These are phyloP conservation scores for Whitmania pigra DNA, from an alignment of 1,140 invertebrate genomes.

Conservation along the genomic window DNA sequence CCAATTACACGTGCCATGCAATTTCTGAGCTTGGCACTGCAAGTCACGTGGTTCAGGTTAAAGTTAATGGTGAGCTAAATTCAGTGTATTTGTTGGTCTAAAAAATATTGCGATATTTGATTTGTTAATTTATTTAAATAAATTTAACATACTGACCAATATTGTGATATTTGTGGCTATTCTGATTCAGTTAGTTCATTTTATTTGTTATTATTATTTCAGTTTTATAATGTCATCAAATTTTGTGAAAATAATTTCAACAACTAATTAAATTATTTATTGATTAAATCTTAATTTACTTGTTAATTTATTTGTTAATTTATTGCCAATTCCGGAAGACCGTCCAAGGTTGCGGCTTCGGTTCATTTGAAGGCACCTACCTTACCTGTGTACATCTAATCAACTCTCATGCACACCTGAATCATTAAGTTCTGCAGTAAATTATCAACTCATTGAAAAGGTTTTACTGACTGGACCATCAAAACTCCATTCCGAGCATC, in stretches of 20 bases:
- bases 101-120: neutral
- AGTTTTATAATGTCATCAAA: too few relatives aligned
- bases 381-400: conserved; percentile 1
- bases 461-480: too few relatives aligned
- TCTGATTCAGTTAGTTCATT: too few relatives aligned
- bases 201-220: too few relatives aligned
- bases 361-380: neutral
- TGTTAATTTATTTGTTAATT: neutral
- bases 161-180: too few relatives aligned
- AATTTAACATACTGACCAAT: too few relatives aligned
- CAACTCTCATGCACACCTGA: too few relatives aligned
- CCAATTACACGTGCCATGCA: conserved; percentile 91
- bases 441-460: too few relatives aligned
- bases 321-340: neutral
- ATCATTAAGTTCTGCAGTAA: too few relatives aligned
- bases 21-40: conserved; percentile 83
- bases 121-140: too few relatives aligned
- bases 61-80: conserved; percentile 73
- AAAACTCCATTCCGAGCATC: too few relatives aligned
- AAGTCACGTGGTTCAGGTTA: conserved; percentile 68
- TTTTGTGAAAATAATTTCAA: neutral
- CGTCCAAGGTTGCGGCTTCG: neutral
- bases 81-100: too few relatives aligned
- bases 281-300: neutral
- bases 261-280: neutral